A percentile compares a stretch with the other conserved stretches of the same genome.
Conservation (phyloP, 2,888 invertebrate genomes). For the Aspidiotus rigidus region DNA sequence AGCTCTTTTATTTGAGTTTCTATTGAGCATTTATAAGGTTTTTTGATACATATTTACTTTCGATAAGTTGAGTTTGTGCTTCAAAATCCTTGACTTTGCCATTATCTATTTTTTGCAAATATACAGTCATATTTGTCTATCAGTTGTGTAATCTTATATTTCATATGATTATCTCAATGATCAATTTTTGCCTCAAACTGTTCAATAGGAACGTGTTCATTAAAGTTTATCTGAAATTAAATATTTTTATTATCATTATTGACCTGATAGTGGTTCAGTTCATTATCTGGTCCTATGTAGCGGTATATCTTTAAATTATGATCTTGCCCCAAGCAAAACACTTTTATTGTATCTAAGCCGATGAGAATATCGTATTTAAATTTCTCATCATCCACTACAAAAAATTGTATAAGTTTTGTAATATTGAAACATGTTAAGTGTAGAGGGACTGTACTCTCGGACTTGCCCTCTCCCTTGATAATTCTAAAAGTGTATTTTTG, state of each 20-base stretch:
- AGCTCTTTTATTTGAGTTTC: too few species aligned
- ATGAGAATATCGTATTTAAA: neutral
- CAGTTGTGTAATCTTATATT: too few species aligned
- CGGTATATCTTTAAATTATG: neutral
- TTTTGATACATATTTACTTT: too few species aligned
- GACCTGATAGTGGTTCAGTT: neutral
- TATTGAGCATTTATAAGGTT: too few species aligned
- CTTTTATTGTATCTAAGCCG: neutral
- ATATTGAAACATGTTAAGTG: neutral
- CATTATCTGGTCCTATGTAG: neutral
- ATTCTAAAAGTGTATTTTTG: neutral
- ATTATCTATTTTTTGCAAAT: too few species aligned
- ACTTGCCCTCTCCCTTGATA: neutral
- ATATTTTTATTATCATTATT: conserved; percentile 1
- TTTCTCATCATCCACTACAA: too few species aligned
- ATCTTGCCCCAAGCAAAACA: neutral
- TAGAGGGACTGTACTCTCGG: neutral
- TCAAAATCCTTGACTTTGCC: too few species aligned
- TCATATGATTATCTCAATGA: too few species aligned
- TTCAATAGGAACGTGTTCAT: neutral
- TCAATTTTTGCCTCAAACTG: too few species aligned
- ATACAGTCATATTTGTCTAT: too few species aligned
- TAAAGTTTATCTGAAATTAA: neutral
- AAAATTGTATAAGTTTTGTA: too few species aligned
- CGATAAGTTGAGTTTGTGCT: too few species aligned